phyloP scores from a whole-genome alignment of 2,888 invertebrate species.

The Acronicta leporina region DNA sequence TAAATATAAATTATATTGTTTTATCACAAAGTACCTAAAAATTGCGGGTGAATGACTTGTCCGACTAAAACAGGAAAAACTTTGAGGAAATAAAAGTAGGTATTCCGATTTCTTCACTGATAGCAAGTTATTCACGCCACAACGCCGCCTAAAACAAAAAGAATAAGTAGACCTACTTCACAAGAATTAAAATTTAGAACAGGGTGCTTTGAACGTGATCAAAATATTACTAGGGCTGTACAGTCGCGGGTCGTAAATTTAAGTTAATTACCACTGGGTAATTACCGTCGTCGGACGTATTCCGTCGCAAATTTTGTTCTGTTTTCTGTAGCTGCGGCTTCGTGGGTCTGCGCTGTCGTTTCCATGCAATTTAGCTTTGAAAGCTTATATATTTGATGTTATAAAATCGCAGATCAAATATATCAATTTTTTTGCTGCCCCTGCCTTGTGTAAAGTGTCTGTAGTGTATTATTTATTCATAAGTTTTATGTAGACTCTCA shows the following conservation, averaged over 20 bases:
- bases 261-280: conserved; percentile 50
- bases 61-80: no score
- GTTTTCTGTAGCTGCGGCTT: conserved; percentile 12
- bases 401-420: neutral
- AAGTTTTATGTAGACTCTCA: no score
- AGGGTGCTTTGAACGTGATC: conserved; percentile 40
- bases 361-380: conserved; percentile 18
- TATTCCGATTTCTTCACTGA: neutral
- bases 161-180: conserved; percentile 14
- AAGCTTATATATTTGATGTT: conserved; percentile 2
- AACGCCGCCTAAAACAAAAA: conserved; percentile 15
- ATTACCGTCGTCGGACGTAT: conserved; percentile 51
- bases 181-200: conserved; percentile 43
- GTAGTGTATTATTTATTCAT: no score
- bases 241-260: conserved; percentile 45
- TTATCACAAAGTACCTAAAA: no score
- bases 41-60: no score
- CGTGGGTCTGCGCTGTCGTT: conserved; percentile 23
- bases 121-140: conserved; percentile 5
- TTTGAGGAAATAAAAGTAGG: neutral
- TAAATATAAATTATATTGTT: no score
- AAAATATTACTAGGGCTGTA: conserved; percentile 38
- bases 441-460: no score
- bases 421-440: no score
- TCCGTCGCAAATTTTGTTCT: conserved; percentile 34